Conservation (phyloP, 2,113 vertebrate species). For the Xiphophorus hellerii region DNA sequence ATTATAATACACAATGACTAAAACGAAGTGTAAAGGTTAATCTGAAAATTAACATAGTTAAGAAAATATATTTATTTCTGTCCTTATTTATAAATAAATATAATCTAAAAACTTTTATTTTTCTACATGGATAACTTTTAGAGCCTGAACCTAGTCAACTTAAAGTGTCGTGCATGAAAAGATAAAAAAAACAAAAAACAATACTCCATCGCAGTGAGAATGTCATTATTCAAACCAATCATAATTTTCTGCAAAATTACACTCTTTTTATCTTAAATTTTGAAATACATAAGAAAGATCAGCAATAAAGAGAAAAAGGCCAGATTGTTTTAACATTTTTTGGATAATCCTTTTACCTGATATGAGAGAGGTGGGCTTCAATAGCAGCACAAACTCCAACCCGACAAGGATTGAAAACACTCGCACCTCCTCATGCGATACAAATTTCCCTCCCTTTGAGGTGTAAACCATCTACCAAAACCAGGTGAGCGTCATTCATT, state of each 20-base stretch:
- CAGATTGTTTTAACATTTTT: not conserved
- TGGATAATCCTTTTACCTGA: slow-evolving; percentile 7
- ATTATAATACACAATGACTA: too few relatives aligned
- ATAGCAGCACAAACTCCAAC: slow-evolving; percentile 13
- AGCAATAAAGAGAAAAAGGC: not conserved
- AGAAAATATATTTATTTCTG: too few relatives aligned
- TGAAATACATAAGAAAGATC: not conserved
- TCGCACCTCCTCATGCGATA: slow-evolving; percentile 5
- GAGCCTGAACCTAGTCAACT: too few relatives aligned
- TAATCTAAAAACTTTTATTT: too few relatives aligned
- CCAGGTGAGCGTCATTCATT: slow-evolving; percentile 23
- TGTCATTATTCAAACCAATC: not conserved
- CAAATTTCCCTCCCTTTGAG: slow-evolving; percentile 2
- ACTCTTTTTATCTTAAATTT: not conserved
- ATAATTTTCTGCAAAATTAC: not conserved
- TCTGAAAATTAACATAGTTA: too few relatives aligned
- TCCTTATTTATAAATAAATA: too few relatives aligned
- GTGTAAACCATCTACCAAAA: slow-evolving; percentile 5
- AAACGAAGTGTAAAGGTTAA: too few relatives aligned
- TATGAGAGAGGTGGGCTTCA: slow-evolving; percentile 14
- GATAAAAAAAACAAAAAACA: too few relatives aligned
- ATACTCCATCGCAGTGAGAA: not conserved
- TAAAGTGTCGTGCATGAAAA: too few relatives aligned
- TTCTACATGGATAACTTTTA: too few relatives aligned
- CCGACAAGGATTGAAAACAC: slow-evolving; percentile 1